phyloP scores from a whole-genome alignment of 2,797 vertebrate species.

The Gadopsis bispinosus region DNA sequence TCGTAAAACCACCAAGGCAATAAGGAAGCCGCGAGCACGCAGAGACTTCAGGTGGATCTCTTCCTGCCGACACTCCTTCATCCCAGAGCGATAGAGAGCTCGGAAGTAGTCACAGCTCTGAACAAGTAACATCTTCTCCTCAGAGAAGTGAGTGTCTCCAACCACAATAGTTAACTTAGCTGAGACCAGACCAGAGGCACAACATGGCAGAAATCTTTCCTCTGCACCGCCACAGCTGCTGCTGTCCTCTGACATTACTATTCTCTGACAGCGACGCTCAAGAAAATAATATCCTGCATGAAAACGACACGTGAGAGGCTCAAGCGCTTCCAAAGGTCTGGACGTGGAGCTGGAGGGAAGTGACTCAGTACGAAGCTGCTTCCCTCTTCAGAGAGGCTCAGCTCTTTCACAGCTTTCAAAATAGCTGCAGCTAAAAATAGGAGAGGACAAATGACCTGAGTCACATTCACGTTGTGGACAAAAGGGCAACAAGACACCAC shows the following conservation, averaged over 20 bases:
- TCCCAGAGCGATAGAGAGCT: conserved; percentile 94
- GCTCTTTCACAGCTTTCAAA: conserved; percentile 76
- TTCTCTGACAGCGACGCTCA: neutral
- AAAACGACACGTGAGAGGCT: conserved; percentile 10
- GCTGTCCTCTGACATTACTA: conserved; percentile 61
- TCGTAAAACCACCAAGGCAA: conserved; percentile 85
- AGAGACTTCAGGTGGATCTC: conserved; percentile 88
- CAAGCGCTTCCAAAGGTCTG: conserved; percentile 29
- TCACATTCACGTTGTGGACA: conserved; percentile 49
- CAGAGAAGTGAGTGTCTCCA: conserved; percentile 85
- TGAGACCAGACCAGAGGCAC: neutral
- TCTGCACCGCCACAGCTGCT: conserved; percentile 40
- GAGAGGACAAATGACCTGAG: conserved; percentile 61
- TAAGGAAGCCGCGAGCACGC: conserved; percentile 85
- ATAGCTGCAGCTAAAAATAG: conserved; percentile 80
- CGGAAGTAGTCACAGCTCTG: conserved; percentile 92
- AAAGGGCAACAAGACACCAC: conserved; percentile 9
- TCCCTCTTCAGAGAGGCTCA: conserved; percentile 32
- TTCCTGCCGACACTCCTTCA: conserved; percentile 90
- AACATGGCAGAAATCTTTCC: neutral
- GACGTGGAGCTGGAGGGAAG: conserved; percentile 1
- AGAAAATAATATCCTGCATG: conserved; percentile 3
- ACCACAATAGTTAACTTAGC: conserved; percentile 85
- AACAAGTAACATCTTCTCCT: conserved; percentile 86
- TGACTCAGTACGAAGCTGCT: neutral